Percentiles rank a stretch among this genome's conserved stretches.
Conservation (phyloP, 2,113 vertebrate species). For the Brachypodius melanocephalos region DNA sequence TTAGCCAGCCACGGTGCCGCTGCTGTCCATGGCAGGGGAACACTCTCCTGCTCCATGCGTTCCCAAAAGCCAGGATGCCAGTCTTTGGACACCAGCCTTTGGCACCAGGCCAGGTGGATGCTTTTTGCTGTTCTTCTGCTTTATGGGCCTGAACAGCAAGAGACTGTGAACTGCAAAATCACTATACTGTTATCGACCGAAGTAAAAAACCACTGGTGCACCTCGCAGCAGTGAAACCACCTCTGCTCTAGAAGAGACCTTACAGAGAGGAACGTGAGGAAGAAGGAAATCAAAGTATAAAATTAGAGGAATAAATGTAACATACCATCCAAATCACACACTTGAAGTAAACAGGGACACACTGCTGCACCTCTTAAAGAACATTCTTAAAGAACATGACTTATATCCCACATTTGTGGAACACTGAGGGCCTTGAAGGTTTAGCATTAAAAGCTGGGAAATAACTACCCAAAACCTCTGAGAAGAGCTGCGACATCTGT, state of each 20-base stretch:
- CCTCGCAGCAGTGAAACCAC: not conserved
- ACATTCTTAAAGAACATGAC: not conserved
- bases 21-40: not conserved
- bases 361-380: not conserved
- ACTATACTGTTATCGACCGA: not conserved
- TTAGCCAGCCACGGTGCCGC: not conserved
- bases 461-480: not conserved
- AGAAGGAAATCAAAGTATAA: not conserved
- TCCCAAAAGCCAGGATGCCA: not conserved
- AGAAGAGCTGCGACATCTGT: not conserved
- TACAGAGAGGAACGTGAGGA: rapidly evolving
- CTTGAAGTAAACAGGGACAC: not conserved
- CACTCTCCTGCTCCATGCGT: not conserved
- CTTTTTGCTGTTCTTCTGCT: not conserved
- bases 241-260: not conserved
- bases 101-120: constrained; percentile 10
- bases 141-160: not conserved
- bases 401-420: not conserved
- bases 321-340: not conserved
- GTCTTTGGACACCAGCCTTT: constrained; percentile 26
- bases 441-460: not conserved
- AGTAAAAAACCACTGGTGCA: not conserved
- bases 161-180: not conserved
- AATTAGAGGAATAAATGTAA: not conserved
- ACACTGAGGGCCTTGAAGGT: not conserved